Percentiles rank a stretch among this genome's conserved stretches.
These are phyloP conservation scores for Graptemys geographica DNA, from an alignment of 2,797 vertebrate genomes.

Conservation along the genomic window DNA sequence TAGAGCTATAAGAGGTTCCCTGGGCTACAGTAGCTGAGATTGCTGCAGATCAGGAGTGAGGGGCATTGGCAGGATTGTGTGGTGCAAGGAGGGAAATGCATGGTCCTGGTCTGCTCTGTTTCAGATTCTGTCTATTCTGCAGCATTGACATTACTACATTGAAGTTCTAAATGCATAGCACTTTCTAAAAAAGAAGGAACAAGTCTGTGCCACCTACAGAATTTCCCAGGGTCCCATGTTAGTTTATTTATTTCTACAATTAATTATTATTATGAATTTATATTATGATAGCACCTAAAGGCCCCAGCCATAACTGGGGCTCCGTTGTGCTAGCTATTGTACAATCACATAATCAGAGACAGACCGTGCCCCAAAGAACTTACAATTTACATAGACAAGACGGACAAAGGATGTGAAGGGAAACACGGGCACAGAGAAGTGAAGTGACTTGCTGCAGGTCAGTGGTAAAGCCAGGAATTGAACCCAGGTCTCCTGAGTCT, in stretches of 20 bases:
- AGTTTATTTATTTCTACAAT: not conserved
- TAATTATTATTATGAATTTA: not conserved
- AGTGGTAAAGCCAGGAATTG: not conserved
- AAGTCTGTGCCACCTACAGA: not conserved
- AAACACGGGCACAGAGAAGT: not conserved
- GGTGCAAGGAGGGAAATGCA: not conserved
- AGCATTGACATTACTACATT: accelerated
- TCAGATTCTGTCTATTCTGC: not conserved
- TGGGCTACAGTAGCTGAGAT: not conserved
- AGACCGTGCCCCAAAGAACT: not conserved
- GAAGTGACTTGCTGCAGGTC: not conserved
- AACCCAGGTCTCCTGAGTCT: not conserved
- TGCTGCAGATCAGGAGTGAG: not conserved
- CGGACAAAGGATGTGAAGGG: not conserved
- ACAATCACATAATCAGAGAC: not conserved
- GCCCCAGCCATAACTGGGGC: not conserved
- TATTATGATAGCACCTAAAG: not conserved
- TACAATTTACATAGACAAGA: not conserved
- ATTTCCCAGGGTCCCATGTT: not conserved
- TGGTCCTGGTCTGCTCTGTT: not conserved
- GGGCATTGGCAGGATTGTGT: not conserved
- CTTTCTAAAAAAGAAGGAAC: not conserved
- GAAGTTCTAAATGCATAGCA: not conserved
- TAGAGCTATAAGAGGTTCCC: slow-evolving; percentile 8
- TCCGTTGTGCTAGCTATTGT: not conserved